Percentiles rank a stretch among this genome's conserved stretches.
These are phyloP conservation scores for Turritopsis rubra DNA, from an alignment of 30 jellyfish, hydroid and myxozoan species.

Conservation along the genomic window DNA sequence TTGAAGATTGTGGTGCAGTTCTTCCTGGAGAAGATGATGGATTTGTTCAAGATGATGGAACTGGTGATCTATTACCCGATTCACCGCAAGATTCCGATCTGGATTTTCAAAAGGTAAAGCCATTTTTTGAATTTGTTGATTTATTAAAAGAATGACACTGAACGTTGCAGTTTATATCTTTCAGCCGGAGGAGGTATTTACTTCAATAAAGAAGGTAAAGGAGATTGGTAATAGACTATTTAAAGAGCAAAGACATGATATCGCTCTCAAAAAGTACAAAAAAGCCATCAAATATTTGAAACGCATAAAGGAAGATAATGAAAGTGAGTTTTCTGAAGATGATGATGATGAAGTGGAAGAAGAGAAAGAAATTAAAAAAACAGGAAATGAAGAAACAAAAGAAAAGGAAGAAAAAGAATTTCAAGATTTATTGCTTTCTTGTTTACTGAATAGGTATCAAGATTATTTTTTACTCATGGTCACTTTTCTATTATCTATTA, in stretches of 20 bases:
- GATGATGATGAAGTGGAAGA: constrained; percentile 10
- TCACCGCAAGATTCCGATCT: constrained; percentile 45
- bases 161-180: neutral
- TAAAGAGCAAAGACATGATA: neutral
- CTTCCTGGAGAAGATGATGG: constrained; percentile 48
- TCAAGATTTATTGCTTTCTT: neutral
- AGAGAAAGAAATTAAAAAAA: neutral
- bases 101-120: constrained; percentile 21
- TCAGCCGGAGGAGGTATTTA: constrained; percentile 19
- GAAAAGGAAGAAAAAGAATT: neutral
- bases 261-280: constrained; percentile 23
- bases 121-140: neutral
- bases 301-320: neutral
- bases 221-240: constrained; percentile 22
- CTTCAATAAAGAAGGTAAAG: constrained; percentile 30
- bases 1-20: constrained; percentile 46
- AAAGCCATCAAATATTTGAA: constrained; percentile 11
- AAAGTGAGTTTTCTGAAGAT: neutral
- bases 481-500: no score
- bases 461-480: no score
- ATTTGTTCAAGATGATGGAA: constrained; percentile 34
- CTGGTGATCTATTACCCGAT: constrained; percentile 47
- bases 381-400: neutral
- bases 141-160: neutral
- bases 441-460: constrained; percentile 24